Evolutionary conservation across 1,140 invertebrate species (phyloP).

Genomic region (Drosophila ercepeae): DNA sequence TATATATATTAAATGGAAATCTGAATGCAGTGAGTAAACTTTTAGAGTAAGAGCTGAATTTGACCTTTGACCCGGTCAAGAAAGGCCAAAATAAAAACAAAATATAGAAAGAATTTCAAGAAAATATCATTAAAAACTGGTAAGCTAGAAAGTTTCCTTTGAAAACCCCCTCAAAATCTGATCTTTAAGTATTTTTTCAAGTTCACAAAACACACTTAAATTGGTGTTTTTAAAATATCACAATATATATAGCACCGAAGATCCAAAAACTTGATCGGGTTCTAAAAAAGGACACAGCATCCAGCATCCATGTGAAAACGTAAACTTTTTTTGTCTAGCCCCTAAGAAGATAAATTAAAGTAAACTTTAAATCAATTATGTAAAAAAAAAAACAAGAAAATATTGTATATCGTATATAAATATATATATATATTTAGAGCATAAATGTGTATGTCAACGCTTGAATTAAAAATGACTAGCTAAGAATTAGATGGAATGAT

Average conservation of each 20-base stretch:
- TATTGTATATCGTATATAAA: slow-evolving; percentile 37
- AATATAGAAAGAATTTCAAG: not conserved
- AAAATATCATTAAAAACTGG: not conserved
- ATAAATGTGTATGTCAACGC: slow-evolving; percentile 68
- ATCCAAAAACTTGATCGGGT: slow-evolving; percentile 42
- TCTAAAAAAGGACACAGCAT: slow-evolving; percentile 7
- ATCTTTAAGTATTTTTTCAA: not conserved
- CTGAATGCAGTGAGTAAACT: slow-evolving; percentile 28
- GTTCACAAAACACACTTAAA: not conserved
- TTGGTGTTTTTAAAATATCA: not conserved
- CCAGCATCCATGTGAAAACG: slow-evolving; percentile 64
- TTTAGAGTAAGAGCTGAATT: slow-evolving; percentile 18
- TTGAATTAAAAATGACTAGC: slow-evolving; percentile 60
- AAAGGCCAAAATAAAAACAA: slow-evolving; percentile 1
- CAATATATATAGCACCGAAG: not conserved
- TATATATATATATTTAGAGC: slow-evolving; percentile 24
- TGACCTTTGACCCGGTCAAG: slow-evolving; percentile 29
- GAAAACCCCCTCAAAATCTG: not conserved
- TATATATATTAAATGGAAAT: slow-evolving; percentile 14
- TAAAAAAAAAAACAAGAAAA: slow-evolving; percentile 28
- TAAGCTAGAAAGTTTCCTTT: not conserved
- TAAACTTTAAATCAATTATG: slow-evolving; percentile 63
- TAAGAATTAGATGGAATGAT: slow-evolving; percentile 38
- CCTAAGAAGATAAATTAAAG: slow-evolving; percentile 44
- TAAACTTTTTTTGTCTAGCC: slow-evolving; percentile 57